Conservation (phyloP, 2,113 vertebrate species). For the Alosa alosa region DNA sequence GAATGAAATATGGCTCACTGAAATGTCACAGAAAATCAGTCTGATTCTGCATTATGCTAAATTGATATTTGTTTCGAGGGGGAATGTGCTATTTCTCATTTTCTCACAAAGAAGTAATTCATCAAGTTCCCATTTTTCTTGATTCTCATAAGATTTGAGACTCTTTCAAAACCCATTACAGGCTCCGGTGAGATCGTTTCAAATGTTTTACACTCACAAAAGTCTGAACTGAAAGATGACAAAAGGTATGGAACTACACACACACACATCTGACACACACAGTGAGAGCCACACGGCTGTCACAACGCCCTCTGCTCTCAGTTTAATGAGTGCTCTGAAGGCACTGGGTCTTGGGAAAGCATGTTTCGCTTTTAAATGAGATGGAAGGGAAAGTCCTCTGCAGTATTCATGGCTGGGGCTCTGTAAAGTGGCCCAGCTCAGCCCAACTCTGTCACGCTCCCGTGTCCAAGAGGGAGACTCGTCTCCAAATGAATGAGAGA, state of each 20-base stretch:
- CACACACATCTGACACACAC: neutral
- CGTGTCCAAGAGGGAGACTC: neutral
- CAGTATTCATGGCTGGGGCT: neutral
- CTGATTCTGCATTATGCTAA: neutral
- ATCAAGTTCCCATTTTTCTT: neutral
- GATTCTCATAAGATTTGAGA: neutral
- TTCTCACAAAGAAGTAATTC: neutral
- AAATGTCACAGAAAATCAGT: neutral
- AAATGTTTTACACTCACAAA: neutral
- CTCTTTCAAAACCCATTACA: neutral
- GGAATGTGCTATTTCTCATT: neutral
- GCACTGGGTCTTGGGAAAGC: neutral
- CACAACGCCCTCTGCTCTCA: neutral
- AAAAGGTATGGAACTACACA: neutral
- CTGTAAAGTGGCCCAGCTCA: neutral
- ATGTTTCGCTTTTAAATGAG: conserved; percentile 6
- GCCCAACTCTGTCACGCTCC: neutral
- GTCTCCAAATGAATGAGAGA: neutral
- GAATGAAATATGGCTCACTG: neutral
- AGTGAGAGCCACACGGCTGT: neutral
- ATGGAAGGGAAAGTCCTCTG: neutral
- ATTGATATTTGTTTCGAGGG: neutral
- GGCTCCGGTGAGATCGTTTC: neutral
- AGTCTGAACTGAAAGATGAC: neutral
- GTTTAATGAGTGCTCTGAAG: neutral